phyloP scores from a whole-genome alignment of 2,797 vertebrate species.

The Manis pentadactyla region DNA sequence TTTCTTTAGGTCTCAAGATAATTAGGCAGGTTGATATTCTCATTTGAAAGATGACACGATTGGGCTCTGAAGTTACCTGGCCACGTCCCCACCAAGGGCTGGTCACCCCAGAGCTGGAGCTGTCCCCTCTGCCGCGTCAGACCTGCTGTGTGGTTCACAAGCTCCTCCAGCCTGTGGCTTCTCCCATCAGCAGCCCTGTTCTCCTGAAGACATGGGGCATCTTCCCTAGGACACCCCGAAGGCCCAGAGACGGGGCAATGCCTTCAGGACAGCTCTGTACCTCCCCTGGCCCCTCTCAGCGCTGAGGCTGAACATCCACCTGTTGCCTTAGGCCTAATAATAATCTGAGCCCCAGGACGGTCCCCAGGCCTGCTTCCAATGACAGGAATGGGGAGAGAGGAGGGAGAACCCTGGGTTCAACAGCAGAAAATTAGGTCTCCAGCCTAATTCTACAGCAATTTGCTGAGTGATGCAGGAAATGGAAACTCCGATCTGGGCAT shows the following conservation, averaged over 20 bases:
- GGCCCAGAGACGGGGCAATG: rapidly evolving
- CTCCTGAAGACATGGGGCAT: rapidly evolving
- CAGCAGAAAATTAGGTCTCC: background rate
- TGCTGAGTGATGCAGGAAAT: rapidly evolving
- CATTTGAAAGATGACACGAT: background rate
- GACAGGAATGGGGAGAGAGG: too few species aligned
- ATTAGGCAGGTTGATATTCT: background rate
- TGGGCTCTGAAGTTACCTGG: background rate
- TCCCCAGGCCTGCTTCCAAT: background rate
- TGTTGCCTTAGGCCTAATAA: background rate
- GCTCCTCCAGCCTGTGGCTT: background rate
- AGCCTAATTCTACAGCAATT: background rate
- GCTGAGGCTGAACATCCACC: rapidly evolving
- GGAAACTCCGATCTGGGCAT: background rate
- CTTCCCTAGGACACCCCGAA: background rate
- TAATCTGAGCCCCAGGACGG: background rate
- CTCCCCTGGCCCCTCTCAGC: too few species aligned
- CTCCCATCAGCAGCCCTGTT: too few species aligned
- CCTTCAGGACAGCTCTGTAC: background rate
- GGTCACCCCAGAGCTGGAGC: background rate
- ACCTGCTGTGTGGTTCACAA: too few species aligned
- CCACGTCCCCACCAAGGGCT: too few species aligned
- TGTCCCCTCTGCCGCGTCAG: too few species aligned
- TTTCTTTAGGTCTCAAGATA: background rate
- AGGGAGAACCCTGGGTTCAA: rapidly evolving